These are phyloP conservation scores for Lasiurus borealis DNA, from an alignment of 2,113 vertebrate species.

Conservation along the genomic window DNA sequence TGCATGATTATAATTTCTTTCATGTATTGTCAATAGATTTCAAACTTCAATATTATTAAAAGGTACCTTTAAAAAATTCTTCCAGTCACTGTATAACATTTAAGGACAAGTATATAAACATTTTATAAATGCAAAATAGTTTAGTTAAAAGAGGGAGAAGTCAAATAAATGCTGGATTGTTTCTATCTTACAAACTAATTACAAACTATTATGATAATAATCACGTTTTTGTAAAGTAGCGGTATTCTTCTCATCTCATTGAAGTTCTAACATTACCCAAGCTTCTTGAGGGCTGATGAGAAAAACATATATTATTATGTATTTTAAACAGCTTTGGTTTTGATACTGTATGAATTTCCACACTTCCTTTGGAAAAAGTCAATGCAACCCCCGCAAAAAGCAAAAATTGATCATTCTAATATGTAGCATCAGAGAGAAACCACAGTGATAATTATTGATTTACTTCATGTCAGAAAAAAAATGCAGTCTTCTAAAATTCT, in stretches of 20 bases:
- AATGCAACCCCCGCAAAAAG: not conserved
- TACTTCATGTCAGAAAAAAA: not conserved
- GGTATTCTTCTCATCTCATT: not conserved
- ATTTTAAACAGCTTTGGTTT: not conserved
- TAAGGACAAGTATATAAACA: not conserved
- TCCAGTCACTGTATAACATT: not conserved
- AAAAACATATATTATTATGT: not conserved
- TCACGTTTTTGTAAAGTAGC: not conserved
- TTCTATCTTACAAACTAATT: not conserved
- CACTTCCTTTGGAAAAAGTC: not conserved
- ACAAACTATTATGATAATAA: not conserved
- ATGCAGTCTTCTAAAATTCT: not conserved
- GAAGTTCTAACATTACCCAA: not conserved
- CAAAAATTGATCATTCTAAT: not conserved
- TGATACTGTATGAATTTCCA: not conserved
- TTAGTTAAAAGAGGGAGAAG: not conserved
- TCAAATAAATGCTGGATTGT: not conserved
- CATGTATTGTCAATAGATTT: not conserved
- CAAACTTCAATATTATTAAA: not conserved
- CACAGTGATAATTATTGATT: not conserved
- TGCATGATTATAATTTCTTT: not conserved
- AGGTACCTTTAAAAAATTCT: not conserved
- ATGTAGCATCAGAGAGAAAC: not conserved
- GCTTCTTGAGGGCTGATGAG: fast-evolving
- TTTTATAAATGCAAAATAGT: not conserved